Conservation (phyloP, 2,888 invertebrate species). For the Andrena camellia region DNA sequence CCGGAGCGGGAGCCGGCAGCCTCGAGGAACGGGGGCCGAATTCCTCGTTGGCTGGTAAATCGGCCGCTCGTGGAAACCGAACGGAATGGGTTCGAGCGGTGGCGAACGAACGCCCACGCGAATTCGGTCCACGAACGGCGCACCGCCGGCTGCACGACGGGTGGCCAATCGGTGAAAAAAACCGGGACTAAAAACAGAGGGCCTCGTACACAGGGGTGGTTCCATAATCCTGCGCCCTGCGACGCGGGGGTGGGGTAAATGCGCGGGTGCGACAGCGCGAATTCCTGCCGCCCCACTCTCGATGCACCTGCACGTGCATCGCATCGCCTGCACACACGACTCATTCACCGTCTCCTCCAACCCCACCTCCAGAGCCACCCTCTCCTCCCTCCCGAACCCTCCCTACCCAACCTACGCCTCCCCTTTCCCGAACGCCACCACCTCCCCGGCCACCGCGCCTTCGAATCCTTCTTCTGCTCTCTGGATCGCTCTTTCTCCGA, state of each 20-base stretch:
- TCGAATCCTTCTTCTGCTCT: slow-evolving; percentile 19
- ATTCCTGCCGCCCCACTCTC: slow-evolving; percentile 73
- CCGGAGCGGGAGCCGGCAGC: slow-evolving; percentile 7
- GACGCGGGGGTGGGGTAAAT: slow-evolving; percentile 79
- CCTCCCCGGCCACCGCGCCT: background rate
- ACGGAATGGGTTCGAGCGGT: slow-evolving; percentile 55
- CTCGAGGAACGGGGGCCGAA: slow-evolving; percentile 25
- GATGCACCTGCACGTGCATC: slow-evolving; percentile 78
- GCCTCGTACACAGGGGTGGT: slow-evolving; percentile 80
- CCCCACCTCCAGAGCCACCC: slow-evolving; percentile 27
- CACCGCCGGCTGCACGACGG: slow-evolving; percentile 63
- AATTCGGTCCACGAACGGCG: slow-evolving; percentile 74
- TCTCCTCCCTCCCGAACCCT: background rate
- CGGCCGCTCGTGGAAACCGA: slow-evolving; percentile 53
- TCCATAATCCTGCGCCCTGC: slow-evolving; percentile 81
- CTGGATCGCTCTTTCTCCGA: background rate
- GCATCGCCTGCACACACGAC: slow-evolving; percentile 71
- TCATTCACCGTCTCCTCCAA: slow-evolving; percentile 59
- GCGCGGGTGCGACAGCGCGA: slow-evolving; percentile 81
- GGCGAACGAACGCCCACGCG: slow-evolving; percentile 72
- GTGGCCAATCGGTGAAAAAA: slow-evolving; percentile 81
- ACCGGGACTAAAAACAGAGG: slow-evolving; percentile 79
- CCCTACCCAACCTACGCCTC: background rate
- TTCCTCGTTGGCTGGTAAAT: slow-evolving; percentile 53
- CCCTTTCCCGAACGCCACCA: background rate